Evolutionary conservation across 2,888 invertebrate species (phyloP), one percentile per base, ranked within the genome.

Genomic region (Andrena trimmerana): DNA sequence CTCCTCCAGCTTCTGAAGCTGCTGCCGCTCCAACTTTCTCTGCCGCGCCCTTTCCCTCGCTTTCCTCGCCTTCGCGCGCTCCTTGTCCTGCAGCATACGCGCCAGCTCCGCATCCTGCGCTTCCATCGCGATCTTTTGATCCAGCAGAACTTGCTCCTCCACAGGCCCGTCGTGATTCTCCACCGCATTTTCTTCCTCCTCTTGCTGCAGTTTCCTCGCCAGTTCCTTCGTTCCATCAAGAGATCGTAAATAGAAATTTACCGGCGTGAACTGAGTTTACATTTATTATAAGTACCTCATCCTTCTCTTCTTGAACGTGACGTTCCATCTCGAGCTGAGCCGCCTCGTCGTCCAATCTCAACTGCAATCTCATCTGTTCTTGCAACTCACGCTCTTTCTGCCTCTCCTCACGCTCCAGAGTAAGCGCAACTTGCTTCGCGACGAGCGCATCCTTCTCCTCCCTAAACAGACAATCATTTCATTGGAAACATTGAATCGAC

Each of bases 31-130:
- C n/a, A 94, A 74, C 71, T 94, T 94, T 59, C 90, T 93, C 72
- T 93, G 93, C 59, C 88, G 91, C 3, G 97, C 97, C 88, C 96
- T 95, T 91, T 97, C 97, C 88, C 96, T 95, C 7, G 97, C 97
- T 83, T 97, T 95, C 89, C 96, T 96, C 1, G 96, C 96, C 92
- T 96, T 96, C 24, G 96, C 96, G 88, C 96, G 95, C 93, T 97
- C 97, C 94, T 96, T 93, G 0, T 97, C 97, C 92, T 97, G 97
- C 63, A 97, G 93, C 94, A 97, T 95, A 92, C 96, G 96, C 1
- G 97, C 97, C 68, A 97, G 93, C 93, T 97, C 97, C 82, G 97
- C 96, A 91, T 97, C 97, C 93, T 97, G 97, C 0, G 97, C 97
- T 94, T 97, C 97, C 88, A 97, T 97, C 1, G 97, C 97, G 84